A percentile compares a stretch with the other conserved stretches of the same genome.
Evolutionary conservation across 1,140 invertebrate genomes (phyloP).

Genomic region (honey bee (Apis mellifera)): Amel_HAv3.1 CM009941.2:7347001-7347500

Average conservation of each 20-base stretch:
- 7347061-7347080: constrained; percentile 47
- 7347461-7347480: too few relatives aligned
- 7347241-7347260: constrained; percentile 29
- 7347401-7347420: too few relatives aligned
- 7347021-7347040: constrained; percentile 1
- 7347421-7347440: too few relatives aligned
- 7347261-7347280: constrained; percentile 7
- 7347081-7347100: constrained; percentile 55
- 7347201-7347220: constrained; percentile 75
- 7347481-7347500: too few relatives aligned
- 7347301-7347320: background rate
- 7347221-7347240: constrained; percentile 47
- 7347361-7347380: too few relatives aligned
- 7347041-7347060: constrained; percentile 44
- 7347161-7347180: constrained; percentile 70
- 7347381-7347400: too few relatives aligned
- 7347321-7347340: too few relatives aligned
- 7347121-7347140: constrained; percentile 64
- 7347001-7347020: background rate
- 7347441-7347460: too few relatives aligned
- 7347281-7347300: constrained; percentile 8
- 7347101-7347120: constrained; percentile 73
- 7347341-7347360: too few relatives aligned
- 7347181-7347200: constrained; percentile 71
- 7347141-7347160: constrained; percentile 75